Evolutionary conservation across 2,113 vertebrate genomes (phyloP).

Genomic region (Tachysurus vachellii): DNA sequence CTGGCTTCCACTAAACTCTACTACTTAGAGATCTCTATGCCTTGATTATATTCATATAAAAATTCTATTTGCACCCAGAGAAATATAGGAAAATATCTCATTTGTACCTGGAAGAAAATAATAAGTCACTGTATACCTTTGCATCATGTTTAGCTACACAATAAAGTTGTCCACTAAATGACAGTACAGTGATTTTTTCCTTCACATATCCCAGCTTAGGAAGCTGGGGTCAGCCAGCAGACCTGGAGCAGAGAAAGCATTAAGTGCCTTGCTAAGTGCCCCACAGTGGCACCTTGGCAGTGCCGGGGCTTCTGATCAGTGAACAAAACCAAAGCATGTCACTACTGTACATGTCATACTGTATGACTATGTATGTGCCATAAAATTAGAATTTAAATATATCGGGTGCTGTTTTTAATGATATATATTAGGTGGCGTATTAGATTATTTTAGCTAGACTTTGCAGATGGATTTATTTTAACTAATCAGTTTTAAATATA

Average conservation of each 20-base stretch:
- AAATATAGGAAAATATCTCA: not conserved
- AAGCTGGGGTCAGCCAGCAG: not conserved
- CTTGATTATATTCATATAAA: not conserved
- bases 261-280: too few species aligned
- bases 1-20: not conserved
- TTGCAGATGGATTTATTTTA: not conserved
- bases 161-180: not conserved
- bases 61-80: not conserved
- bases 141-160: not conserved
- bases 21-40: not conserved
- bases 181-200: too few species aligned
- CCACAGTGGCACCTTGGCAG: too few species aligned
- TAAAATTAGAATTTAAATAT: too few species aligned
- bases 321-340: too few species aligned
- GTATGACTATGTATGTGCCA: too few species aligned
- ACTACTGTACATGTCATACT: too few species aligned
- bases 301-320: too few species aligned
- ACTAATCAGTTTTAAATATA: not conserved
- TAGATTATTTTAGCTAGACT: not conserved
- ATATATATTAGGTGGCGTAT: not conserved
- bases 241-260: too few species aligned
- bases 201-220: too few species aligned
- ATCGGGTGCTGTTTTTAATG: not conserved
- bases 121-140: not conserved
- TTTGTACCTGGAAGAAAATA: not conserved